phyloP scores from a whole-genome alignment of 2,113 vertebrate genomes.

The Rhagologus leucostigma region DNA sequence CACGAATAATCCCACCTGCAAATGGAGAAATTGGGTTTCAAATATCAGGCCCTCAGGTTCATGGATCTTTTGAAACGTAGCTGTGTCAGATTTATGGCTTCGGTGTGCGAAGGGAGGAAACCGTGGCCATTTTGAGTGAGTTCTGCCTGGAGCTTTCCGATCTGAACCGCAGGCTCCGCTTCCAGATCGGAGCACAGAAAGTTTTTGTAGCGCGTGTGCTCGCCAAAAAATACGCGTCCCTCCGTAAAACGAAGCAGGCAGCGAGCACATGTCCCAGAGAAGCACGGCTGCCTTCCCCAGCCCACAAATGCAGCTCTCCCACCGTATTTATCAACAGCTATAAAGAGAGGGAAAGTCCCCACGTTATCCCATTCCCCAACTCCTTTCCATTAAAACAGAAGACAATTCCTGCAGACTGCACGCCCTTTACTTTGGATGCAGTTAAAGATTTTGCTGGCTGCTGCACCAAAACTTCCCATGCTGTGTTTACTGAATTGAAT shows the following conservation, averaged over 20 bases:
- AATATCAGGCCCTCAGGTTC: slow-evolving; percentile 44
- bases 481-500: slow-evolving; percentile 62
- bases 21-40: slow-evolving; percentile 39
- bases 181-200: background rate
- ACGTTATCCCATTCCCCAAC: background rate
- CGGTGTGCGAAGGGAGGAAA: background rate
- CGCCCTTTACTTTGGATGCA: slow-evolving; percentile 22
- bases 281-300: background rate
- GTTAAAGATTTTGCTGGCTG: slow-evolving; percentile 46
- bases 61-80: background rate
- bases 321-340: background rate
- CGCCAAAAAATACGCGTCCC: background rate
- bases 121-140: slow-evolving; percentile 32
- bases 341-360: background rate
- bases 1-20: slow-evolving; percentile 64
- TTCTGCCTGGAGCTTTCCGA: background rate
- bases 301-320: background rate
- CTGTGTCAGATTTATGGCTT: slow-evolving; percentile 45
- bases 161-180: background rate
- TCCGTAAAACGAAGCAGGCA: background rate
- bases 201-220: background rate
- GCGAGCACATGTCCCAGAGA: background rate
- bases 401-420: slow-evolving; percentile 25
- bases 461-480: slow-evolving; percentile 44
- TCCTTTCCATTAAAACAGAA: background rate